phyloP scores from a whole-genome alignment of 1,140 invertebrate genomes.

The Camponotus floridanus region DNA sequence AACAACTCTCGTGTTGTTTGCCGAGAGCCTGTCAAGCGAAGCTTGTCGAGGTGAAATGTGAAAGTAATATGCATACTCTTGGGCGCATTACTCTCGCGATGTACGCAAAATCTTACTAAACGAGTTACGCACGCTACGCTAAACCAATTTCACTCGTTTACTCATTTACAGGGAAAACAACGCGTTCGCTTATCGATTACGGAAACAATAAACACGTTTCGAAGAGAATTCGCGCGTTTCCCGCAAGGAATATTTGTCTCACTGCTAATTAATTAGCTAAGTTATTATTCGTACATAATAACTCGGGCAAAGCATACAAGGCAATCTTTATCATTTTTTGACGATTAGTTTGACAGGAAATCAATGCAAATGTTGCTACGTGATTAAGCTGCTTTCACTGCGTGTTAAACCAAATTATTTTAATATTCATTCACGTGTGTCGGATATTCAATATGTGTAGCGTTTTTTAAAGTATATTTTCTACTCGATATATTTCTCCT shows the following conservation, averaged over 20 bases:
- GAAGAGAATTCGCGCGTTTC: not conserved
- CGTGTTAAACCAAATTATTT: not conserved
- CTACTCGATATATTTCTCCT: not conserved
- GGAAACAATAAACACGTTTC: not conserved
- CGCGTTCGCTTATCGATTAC: constrained; percentile 2
- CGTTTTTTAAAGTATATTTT: not conserved
- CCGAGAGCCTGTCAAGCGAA: not conserved
- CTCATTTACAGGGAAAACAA: not conserved
- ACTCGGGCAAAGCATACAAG: not conserved
- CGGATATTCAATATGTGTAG: not conserved
- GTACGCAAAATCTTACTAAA: constrained; percentile 43
- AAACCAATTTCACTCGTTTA: constrained; percentile 17
- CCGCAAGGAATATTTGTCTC: not conserved
- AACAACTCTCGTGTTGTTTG: not conserved
- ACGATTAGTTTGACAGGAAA: not conserved
- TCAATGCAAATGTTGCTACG: not conserved
- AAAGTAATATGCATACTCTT: constrained; percentile 45
- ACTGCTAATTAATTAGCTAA: not conserved
- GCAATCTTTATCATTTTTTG: not conserved
- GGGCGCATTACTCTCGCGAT: constrained; percentile 20
- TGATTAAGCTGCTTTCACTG: not conserved
- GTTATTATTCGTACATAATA: not conserved
- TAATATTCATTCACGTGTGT: not conserved
- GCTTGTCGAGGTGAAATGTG: constrained; percentile 27
- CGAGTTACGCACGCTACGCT: not conserved